These are phyloP conservation scores for Cepaea nemoralis DNA, from an alignment of 1,140 invertebrate genomes.

Conservation along the genomic window DNA sequence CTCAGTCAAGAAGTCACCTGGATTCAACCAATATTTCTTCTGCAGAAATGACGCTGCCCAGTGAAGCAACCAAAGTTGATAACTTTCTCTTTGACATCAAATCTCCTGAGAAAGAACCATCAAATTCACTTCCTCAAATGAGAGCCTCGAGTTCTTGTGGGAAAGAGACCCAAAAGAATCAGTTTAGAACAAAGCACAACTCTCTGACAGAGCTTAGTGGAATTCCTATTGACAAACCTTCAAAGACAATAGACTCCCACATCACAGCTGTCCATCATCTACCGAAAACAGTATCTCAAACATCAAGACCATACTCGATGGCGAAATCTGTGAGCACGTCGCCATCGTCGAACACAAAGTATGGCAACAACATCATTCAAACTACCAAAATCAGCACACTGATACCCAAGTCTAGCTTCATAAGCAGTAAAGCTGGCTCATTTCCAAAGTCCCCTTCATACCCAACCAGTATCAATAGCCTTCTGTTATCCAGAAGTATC, in stretches of 20 bases:
- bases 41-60: background rate
- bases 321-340: background rate
- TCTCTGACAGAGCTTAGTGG: background rate
- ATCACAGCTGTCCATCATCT: background rate
- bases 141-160: background rate
- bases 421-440: background rate
- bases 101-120: background rate
- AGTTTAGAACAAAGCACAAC: background rate
- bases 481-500: background rate
- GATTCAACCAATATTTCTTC: background rate
- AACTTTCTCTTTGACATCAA: background rate
- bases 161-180: background rate
- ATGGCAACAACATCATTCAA: conserved; percentile 25
- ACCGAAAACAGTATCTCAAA: conserved; percentile 9
- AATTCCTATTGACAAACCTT: background rate
- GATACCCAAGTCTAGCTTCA: conserved; percentile 20
- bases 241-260: background rate
- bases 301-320: background rate
- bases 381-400: conserved; percentile 31
- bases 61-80: background rate
- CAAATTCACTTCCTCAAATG: background rate
- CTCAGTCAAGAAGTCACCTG: background rate
- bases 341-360: background rate
- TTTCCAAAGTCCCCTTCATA: background rate
- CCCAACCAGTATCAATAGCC: conserved; percentile 1